phyloP scores from a whole-genome alignment of 2,113 vertebrate species.

The Dicaeum eximium region DNA sequence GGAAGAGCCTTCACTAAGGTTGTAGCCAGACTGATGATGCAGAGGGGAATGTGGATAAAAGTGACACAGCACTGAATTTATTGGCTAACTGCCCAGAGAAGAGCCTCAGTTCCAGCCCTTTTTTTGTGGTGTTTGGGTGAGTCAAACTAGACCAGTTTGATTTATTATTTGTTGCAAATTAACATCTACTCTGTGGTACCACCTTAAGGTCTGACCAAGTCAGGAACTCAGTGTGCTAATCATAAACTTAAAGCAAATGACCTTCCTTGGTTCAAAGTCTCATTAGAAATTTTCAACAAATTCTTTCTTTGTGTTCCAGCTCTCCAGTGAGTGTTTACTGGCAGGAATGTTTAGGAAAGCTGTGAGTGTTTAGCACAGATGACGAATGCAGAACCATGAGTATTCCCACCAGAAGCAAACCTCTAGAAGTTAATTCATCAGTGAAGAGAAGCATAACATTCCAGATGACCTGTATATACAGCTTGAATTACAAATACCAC shows the following conservation, averaged over 20 bases:
- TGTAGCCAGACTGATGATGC: background rate
- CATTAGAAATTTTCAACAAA: slow-evolving; percentile 24
- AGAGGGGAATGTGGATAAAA: background rate
- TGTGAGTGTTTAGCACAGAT: background rate
- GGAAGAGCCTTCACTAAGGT: background rate
- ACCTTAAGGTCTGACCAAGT: slow-evolving; percentile 48
- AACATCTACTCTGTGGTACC: slow-evolving; percentile 30
- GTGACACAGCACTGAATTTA: background rate
- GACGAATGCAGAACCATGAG: background rate
- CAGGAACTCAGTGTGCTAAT: slow-evolving; percentile 25
- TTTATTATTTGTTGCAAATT: slow-evolving; percentile 30
- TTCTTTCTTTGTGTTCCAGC: slow-evolving; percentile 49
- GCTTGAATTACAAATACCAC: background rate
- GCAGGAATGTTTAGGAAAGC: slow-evolving; percentile 18
- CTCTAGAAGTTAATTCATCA: background rate
- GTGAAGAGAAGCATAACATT: background rate
- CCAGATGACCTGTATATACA: background rate
- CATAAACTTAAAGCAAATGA: slow-evolving; percentile 16
- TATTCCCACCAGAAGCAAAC: slow-evolving; percentile 1
- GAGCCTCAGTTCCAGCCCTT: background rate
- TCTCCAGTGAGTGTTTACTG: slow-evolving; percentile 41
- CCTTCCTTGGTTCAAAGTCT: slow-evolving; percentile 31
- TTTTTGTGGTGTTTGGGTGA: background rate
- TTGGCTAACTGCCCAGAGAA: background rate
- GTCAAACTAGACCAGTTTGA: background rate